Base-by-base conservation (phyloP, 2,797 vertebrate species). In the Xyrichtys novacula region DNA sequence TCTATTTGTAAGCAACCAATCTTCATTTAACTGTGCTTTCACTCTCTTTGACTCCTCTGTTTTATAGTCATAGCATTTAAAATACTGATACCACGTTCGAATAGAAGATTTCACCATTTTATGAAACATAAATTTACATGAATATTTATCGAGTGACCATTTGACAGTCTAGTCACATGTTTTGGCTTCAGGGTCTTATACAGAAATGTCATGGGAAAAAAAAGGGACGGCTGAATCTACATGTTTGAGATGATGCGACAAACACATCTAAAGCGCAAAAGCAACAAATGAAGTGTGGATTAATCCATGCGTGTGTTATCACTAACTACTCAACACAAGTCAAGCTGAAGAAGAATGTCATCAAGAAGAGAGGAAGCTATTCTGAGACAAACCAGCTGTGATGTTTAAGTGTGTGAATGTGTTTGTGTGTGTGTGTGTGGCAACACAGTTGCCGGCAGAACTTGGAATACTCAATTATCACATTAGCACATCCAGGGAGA, bases 381-480 rank as follows among this genome's bases (percentile, higher is more conserved):
- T 90, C 77, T 78, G 66, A 89, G 87, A 85, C 78, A 76, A 82
- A 76, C 79, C 54, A 81, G 52, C 54, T 71, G 63, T 80, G 71
- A 76, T 74, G 65, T 74, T 12, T 53, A 53, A 61, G 57, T 65
- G 55, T 44, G 42, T 44, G 42, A 22, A 39, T 36, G 57, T 64
- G 69, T 61, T 26, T 77, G 68, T 74, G 48, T 52, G 46, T 69
- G 67, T 65, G 64, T 77, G 67, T 56, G 44, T 78, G 58, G 88
- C 80, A 84, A 90, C 88, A 85, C 85, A 87, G 86, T 91, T 90
- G 86, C 85, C 84, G 81, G 72, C 74, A 79, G 82, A 89, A 87
- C 81, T 87, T 83, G 71, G 85, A 87, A 88, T 85, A 83, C 75
- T 91, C 80, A 90, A 88, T 91, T 91, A 93, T 92, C 91, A 94